Evolutionary conservation across 37 sponge, comb jelly and placozoan genomes (phyloP), one percentile per base, ranked within the genome.

Genomic region (Axinella damicornis): DNA sequence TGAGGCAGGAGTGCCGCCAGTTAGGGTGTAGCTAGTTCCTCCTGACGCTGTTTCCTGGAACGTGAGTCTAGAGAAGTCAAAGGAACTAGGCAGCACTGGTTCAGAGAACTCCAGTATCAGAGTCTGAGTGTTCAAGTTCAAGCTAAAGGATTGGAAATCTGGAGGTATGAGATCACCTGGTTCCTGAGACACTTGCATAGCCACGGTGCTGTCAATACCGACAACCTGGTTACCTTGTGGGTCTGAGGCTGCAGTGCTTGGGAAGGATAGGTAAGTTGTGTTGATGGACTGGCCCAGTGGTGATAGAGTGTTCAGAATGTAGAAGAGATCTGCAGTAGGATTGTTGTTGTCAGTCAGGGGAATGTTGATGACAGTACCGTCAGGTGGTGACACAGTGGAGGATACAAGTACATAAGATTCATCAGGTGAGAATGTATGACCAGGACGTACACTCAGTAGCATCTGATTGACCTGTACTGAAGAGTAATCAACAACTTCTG

Each of bases 101-200:
- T 92, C 86, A 41, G 87, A 81, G 74, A 97, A 94, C 19, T 65
- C 68, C 22, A 94, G 40, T 16, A 77, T 65, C 80, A 97, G 75
- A 1, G 75, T 46, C 32, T 90, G 53, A 15, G 82, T 85, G 65
- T 97, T 77, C 19, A 97, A 71, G 69, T 94, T 86, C 11, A 97
- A 67, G 36, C 74, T 89, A 68, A 71, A 97, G 0, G 71, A 57
- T 12, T 58, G 33, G 60, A 97, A 76, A 24, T 61, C 57, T 36
- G 94, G 97, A 31, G 90, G 95, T 53, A 22, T 82, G 12, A 90
- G 75, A 75, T 89, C 83, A 11, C 80, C 81, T 20, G 92, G 82
- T 70, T 94, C 88, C 52, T 69, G 56, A 19, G 68, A 46, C 2
- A 78, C 85, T 25, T 69, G 81, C 21, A 80, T 31, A 27, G 89